Base-by-base conservation (phyloP, 2,888 invertebrate species). In the Abrostola triplasia region DNA sequence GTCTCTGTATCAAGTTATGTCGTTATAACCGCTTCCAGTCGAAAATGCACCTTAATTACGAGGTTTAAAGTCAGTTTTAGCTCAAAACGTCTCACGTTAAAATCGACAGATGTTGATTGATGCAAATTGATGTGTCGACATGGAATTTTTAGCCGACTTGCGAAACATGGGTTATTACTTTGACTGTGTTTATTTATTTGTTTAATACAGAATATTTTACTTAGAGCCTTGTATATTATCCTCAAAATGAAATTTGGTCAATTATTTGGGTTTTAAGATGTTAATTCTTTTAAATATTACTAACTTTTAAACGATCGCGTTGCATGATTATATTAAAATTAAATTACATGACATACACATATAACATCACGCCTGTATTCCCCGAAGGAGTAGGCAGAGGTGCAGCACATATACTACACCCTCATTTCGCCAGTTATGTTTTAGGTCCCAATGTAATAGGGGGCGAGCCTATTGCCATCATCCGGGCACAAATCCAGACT, bases 121-220 rank as follows among this genome's bases (percentile, higher is more conserved):
- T 79, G 79, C 63, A 70, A 79, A 79, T 77, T 76, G 76, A 73
- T 76, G 64, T 76, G 68, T 66, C 68, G 71, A 76, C 75, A 70
- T 64, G 67, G 59, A 73, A 71, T 69, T 78, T 78, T 78, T 71
- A 64, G 79, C 62, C 44, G 52, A 64, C 60, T 71, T 64, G 75
- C 65, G 59, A 71, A 74, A 76, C 64, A 59, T 12, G 66, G 24
- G 60, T 60, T 63, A 42, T 67, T 71, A 64, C 62, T 74, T 62
- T 67, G 56, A 67, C 64, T 61, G 44, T 55, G 47, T 47, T 42
- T 37, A 55, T 57, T 9, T 52, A 51, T 54, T 44, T 44, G 6
- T 12, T 13, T 12, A 44, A 44, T 44, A 13, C 13, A 13, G 13
- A 44, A 12, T 7, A 55, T 74, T 42, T 69, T 69, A 57, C 62